Base-by-base conservation (phyloP, 2,113 vertebrate species). In the Tenebrosternarchus preto region DNA sequence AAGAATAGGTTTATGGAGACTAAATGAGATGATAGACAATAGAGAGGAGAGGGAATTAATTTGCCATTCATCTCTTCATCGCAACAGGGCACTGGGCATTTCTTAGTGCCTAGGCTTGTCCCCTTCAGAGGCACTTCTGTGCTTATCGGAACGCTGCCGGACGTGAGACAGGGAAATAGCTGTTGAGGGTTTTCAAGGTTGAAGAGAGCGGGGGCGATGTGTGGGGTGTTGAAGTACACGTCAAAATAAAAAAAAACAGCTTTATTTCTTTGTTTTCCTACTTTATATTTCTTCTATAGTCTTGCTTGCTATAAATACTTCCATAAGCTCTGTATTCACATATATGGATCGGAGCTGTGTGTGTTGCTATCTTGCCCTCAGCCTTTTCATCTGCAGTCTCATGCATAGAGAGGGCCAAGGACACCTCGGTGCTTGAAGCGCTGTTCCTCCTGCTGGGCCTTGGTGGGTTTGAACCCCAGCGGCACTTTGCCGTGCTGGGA, bases 91-190 rank as follows among this genome's bases (percentile, higher is more conserved):
- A 60, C 20, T 1, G 33, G 64, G 64, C 31, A 39, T 66, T 66
- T 33, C 31, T 5, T 25, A 29, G 9, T 68, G 66, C 7, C 63
- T 66, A 3, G 5, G 16, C 29, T 66, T 17, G 15, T 27, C 22
- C 29, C 70, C 70, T 33, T n/a, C 50, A 56, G 22, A n/a, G 56
- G 70, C 70, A 56, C 19, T n/a, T 29, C 43, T n/a, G n/a, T n/a
- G n/a, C n/a, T n/a, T n/a, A n/a, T n/a, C n/a, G n/a, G n/a, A n/a
- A 22, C 20, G 64, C 64, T 36, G 22, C 6, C 1, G 36, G 20
- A 59, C 1, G 11, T 15, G 7, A 22, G 1, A 60, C 25, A 1
- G 39, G 17, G 68, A 53, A 46, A 9, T 5, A 31, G 31, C 55
- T 25, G 11, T 36, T 60, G 9, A 24, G 33, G 29, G 19, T 4